Conservation (phyloP, 92 coral and sea anemone species). For the Epizoanthus rinbou region DNA sequence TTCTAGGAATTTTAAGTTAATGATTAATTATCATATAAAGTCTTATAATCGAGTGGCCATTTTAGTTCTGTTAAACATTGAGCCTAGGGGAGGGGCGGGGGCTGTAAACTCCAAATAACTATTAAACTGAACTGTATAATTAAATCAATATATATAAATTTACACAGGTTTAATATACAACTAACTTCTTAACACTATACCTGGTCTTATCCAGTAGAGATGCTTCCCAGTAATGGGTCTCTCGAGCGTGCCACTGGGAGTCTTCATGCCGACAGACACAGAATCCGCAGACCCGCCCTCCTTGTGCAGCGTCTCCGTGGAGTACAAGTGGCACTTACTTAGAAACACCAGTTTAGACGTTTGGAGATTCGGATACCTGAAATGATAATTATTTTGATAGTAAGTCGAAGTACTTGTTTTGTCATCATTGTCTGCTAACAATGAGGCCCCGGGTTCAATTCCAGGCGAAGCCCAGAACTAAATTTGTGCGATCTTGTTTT, state of each 20-base stretch:
- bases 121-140: too few relatives aligned
- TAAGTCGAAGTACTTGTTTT: too few relatives aligned
- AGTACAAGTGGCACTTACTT: slow-evolving; percentile 66
- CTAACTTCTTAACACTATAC: slow-evolving; percentile 20
- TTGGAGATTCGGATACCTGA: slow-evolving; percentile 41
- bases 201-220: slow-evolving; percentile 79
- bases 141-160: background rate
- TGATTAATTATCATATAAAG: too few relatives aligned
- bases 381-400: background rate
- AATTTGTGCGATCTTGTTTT: too few relatives aligned
- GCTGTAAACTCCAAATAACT: too few relatives aligned
- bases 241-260: slow-evolving; percentile 75
- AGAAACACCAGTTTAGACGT: slow-evolving; percentile 57
- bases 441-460: too few relatives aligned
- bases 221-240: slow-evolving; percentile 54
- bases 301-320: slow-evolving; percentile 60
- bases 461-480: too few relatives aligned
- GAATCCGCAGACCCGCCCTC: slow-evolving; percentile 51
- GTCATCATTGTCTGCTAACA: background rate
- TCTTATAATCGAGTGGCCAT: too few relatives aligned
- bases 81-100: too few relatives aligned
- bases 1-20: too few relatives aligned
- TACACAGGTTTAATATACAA: background rate
- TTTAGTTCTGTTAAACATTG: too few relatives aligned
- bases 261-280: slow-evolving; percentile 75